phyloP scores from a whole-genome alignment of 2,113 vertebrate genomes.

The Procapra przewalskii region DNA sequence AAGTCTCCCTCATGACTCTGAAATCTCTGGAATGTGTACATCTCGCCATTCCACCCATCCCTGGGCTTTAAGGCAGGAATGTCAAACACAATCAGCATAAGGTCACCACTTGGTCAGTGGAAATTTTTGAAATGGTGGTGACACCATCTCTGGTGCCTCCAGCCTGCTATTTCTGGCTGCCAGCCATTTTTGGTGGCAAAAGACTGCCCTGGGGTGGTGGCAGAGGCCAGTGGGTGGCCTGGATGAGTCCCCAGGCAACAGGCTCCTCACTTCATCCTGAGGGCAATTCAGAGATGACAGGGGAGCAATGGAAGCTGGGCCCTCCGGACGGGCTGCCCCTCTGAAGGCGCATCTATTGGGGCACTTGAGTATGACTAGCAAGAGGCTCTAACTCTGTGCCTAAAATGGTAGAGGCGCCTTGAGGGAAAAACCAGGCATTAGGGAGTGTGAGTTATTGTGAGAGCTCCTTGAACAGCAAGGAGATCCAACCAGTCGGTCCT shows the following conservation, averaged over 20 bases:
- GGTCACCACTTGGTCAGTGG: constrained; percentile 55
- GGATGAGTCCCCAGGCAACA: neutral
- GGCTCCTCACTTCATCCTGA: neutral
- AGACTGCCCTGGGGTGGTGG: neutral
- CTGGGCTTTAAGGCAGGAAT: constrained; percentile 36
- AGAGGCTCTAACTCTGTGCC: neutral
- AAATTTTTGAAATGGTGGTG: constrained; percentile 47
- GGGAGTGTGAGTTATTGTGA: neutral
- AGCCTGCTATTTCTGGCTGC: constrained; percentile 31
- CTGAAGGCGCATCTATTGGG: neutral
- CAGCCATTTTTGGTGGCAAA: neutral
- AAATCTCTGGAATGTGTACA: constrained; percentile 60
- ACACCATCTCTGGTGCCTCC: neutral
- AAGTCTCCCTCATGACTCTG: constrained; percentile 40
- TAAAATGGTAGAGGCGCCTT: neutral
- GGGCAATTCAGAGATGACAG: neutral
- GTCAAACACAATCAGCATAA: neutral
- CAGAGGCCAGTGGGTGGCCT: neutral
- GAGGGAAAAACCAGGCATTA: neutral
- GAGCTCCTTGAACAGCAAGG: neutral
- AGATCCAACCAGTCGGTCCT: neutral
- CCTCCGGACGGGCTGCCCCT: neutral
- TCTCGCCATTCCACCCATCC: neutral
- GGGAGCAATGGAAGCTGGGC: neutral
- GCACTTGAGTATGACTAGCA: neutral